phyloP scores from a whole-genome alignment of 2,888 invertebrate genomes.

The Melikaiella ostensackeni region DNA sequence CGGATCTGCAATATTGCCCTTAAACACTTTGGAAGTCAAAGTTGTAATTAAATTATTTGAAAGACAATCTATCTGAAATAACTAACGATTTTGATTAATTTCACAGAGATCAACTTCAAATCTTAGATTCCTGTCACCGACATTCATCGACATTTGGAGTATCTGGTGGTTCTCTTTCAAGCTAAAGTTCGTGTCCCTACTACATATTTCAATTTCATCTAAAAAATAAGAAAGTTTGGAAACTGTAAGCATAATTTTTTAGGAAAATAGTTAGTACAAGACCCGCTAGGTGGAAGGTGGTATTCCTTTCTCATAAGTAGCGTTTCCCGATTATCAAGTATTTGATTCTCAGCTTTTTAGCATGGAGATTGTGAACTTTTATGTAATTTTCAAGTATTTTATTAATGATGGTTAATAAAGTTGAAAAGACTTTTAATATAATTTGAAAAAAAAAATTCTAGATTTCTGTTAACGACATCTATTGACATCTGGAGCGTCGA shows the following conservation, averaged over 20 bases:
- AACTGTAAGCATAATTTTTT: not conserved
- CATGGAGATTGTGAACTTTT: not conserved
- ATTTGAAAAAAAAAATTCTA: no score
- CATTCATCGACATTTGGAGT: not conserved
- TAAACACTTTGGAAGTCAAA: not conserved
- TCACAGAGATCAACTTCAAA: no score
- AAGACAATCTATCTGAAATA: not conserved
- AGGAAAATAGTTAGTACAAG: not conserved
- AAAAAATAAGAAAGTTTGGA: no score
- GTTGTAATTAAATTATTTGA: not conserved
- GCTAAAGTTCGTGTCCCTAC: no score
- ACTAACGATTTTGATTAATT: not conserved
- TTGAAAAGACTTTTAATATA: no score
- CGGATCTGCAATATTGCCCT: not conserved
- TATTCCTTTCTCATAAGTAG: not conserved
- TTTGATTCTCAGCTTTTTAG: not conserved
- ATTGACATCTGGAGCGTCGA: not conserved
- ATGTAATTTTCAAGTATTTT: not conserved
- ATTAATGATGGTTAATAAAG: no score
- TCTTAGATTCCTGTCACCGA: not conserved
- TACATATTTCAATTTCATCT: no score
- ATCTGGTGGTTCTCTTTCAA: no score
- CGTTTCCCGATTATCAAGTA: not conserved
- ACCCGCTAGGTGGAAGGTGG: not conserved
- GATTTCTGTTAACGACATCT: not conserved